Evolutionary conservation across 2,797 vertebrate species (phyloP).

Genomic region (Tamandua tetradactyla): DNA sequence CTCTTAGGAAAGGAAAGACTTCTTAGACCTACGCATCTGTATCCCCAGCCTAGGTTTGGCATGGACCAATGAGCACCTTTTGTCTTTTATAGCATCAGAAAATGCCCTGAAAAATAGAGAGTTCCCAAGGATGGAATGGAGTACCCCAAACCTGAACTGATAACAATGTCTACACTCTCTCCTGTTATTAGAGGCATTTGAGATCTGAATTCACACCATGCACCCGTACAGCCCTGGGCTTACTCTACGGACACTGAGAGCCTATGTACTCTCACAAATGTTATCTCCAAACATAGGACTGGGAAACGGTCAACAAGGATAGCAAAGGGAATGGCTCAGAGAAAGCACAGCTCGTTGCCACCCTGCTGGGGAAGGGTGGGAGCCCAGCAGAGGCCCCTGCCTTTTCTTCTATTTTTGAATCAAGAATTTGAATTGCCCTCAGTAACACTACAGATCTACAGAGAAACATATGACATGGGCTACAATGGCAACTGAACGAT

Average conservation of each 20-base stretch:
- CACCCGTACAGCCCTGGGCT: neutral
- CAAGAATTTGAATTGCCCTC: neutral
- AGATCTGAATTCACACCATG: neutral
- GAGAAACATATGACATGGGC: neutral
- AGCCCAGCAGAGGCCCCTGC: neutral
- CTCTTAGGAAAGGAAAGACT: neutral
- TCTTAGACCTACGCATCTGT: neutral
- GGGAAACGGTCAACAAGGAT: slow-evolving; percentile 33
- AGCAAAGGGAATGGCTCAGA: neutral
- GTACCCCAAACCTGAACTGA: neutral
- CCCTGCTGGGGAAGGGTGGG: slow-evolving; percentile 21
- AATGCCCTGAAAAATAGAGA: neutral
- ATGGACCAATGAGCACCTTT: neutral
- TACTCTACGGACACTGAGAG: neutral
- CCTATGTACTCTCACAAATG: neutral
- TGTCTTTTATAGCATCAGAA: neutral
- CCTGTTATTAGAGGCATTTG: neutral
- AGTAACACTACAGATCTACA: neutral
- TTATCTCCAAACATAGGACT: neutral
- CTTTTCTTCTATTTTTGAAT: slow-evolving; percentile 63
- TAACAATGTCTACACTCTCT: neutral
- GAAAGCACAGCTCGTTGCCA: slow-evolving; percentile 44
- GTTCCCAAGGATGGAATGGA: neutral
- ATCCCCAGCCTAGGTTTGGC: neutral
- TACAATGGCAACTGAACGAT: slow-evolving; percentile 41